These are phyloP conservation scores for Bothrops jararaca DNA, from an alignment of 2,113 vertebrate genomes.

Conservation along the genomic window DNA sequence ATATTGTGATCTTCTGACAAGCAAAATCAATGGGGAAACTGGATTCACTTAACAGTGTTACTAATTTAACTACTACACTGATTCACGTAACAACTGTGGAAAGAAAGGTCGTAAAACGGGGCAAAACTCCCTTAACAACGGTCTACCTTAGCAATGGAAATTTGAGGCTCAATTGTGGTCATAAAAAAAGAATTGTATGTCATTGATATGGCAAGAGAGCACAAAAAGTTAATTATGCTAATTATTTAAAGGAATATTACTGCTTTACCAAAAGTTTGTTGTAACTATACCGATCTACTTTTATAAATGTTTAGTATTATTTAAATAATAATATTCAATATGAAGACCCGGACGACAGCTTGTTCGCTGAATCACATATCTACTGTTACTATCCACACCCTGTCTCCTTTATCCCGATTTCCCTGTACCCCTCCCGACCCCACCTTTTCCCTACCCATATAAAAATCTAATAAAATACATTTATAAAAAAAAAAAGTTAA, in stretches of 20 bases:
- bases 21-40: not conserved
- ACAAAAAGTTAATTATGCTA: not conserved
- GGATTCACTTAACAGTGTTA: not conserved
- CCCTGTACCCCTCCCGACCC: no score
- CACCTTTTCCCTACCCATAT: no score
- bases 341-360: no score
- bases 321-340: no score
- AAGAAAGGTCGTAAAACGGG: not conserved
- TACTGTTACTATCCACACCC: no score
- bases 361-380: no score
- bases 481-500: not conserved
- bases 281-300: no score
- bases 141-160: not conserved
- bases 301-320: no score
- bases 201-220: not conserved
- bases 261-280: no score
- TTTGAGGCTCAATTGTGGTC: not conserved
- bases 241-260: no score
- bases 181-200: not conserved
- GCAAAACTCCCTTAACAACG: not conserved
- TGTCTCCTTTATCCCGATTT: no score
- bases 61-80: not conserved
- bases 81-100: not conserved
- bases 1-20: not conserved
- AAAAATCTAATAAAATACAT: no score